A percentile compares a stretch with the other conserved stretches of the same genome.
phyloP scores from a whole-genome alignment of 2,888 invertebrate genomes.

The Drosophila pseudotakahashii region DNA sequence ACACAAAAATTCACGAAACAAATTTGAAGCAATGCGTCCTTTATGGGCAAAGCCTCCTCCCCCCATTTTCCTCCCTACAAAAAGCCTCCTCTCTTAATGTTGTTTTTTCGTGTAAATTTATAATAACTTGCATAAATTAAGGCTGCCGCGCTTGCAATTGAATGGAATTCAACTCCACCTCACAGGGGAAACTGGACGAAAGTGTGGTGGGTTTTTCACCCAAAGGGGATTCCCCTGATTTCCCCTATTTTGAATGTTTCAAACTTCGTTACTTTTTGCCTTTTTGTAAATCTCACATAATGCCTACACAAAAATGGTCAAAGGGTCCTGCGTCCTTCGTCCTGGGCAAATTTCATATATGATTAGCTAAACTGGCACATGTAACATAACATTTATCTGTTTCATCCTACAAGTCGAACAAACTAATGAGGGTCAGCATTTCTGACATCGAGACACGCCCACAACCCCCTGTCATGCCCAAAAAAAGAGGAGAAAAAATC shows the following conservation, averaged over 20 bases:
- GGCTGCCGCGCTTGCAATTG: conserved; percentile 46
- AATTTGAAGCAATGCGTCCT: conserved; percentile 66
- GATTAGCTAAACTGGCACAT: conserved; percentile 47
- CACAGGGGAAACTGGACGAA: conserved; percentile 54
- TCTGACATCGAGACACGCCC: conserved; percentile 42
- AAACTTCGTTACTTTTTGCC: conserved; percentile 1
- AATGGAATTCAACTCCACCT: conserved; percentile 51
- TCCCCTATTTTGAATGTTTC: conserved; percentile 12
- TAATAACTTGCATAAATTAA: conserved; percentile 79
- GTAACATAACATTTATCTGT: conserved; percentile 56
- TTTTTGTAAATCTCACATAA: conserved; percentile 68
- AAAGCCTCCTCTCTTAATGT: conserved; percentile 54
- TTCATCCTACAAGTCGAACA: conserved; percentile 27
- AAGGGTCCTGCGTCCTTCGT: conserved; percentile 24
- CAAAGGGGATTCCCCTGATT: conserved; percentile 8
- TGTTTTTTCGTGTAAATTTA: conserved; percentile 78
- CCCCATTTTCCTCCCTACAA: not conserved
- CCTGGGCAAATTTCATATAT: conserved; percentile 31
- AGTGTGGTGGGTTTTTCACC: conserved; percentile 19
- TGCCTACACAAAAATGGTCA: conserved; percentile 53
- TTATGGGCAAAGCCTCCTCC: conserved; percentile 44
- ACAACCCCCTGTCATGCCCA: not conserved
- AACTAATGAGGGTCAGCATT: conserved; percentile 67
- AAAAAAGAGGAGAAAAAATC: not conserved
- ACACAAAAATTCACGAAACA: conserved; percentile 37